phyloP scores from a whole-genome alignment of 2,797 vertebrate species.

The Coluber constrictor region DNA sequence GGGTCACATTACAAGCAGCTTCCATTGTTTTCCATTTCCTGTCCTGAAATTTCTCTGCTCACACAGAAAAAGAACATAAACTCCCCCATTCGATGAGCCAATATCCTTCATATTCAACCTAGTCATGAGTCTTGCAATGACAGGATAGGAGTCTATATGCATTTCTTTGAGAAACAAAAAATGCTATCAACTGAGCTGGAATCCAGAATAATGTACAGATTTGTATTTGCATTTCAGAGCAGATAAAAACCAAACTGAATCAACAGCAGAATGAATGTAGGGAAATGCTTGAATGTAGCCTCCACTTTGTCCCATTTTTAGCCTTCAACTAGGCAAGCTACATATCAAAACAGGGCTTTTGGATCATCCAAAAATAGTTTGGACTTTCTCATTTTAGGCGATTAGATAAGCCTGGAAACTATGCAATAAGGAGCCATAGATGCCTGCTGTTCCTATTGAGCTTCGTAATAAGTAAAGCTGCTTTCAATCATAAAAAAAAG shows the following conservation, averaged over 20 bases:
- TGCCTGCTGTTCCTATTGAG: not conserved
- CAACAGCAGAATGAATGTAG: not conserved
- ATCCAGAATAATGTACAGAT: not conserved
- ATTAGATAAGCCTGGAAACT: not conserved
- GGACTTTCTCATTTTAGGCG: not conserved
- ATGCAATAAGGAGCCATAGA: not conserved
- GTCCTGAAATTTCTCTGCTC: not conserved
- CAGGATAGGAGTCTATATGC: not conserved
- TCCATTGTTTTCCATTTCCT: not conserved
- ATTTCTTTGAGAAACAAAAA: not conserved
- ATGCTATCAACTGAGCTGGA: not conserved
- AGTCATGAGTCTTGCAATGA: not conserved
- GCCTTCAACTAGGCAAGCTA: not conserved
- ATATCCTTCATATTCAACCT: not conserved
- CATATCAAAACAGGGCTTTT: not conserved
- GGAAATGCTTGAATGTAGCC: not conserved
- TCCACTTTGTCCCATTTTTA: not conserved
- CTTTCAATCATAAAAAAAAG: not conserved
- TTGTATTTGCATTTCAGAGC: not conserved
- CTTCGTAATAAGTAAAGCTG: not conserved
- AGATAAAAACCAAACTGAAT: not conserved
- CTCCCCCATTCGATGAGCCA: not conserved
- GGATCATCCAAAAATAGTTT: not conserved
- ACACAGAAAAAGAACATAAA: not conserved
- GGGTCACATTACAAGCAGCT: not conserved